Conservation (phyloP, 2,888 invertebrate genomes). For the Marasmarcha lunaedactyla region DNA sequence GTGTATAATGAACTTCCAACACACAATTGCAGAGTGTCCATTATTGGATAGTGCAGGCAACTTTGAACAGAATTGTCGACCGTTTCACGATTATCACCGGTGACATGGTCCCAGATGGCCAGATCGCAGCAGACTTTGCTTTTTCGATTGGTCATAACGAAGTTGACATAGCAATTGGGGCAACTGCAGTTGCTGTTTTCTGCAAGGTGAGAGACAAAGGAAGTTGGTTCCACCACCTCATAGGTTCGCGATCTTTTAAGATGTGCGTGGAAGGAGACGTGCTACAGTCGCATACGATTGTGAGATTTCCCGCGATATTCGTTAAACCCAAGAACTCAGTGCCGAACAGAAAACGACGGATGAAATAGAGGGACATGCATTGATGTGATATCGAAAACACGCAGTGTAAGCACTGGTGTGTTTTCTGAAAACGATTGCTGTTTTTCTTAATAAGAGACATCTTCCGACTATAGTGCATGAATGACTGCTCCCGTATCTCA, state of each 20-base stretch:
- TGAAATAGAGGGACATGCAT: too few relatives aligned
- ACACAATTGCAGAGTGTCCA: too few relatives aligned
- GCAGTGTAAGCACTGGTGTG: too few relatives aligned
- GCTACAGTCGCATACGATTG: slow-evolving; percentile 1
- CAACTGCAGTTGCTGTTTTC: slow-evolving; percentile 3
- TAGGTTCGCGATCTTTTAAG: neutral
- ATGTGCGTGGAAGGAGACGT: slow-evolving; percentile 1
- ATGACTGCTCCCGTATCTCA: too few relatives aligned
- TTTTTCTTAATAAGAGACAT: too few relatives aligned
- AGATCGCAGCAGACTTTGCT: slow-evolving; percentile 2
- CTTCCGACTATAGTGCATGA: too few relatives aligned
- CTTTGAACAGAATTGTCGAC: neutral
- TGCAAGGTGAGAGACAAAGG: too few relatives aligned
- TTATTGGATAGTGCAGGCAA: too few relatives aligned
- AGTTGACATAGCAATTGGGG: slow-evolving; percentile 3
- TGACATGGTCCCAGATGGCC: neutral
- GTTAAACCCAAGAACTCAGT: neutral
- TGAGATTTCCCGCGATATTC: neutral
- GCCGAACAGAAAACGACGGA: too few relatives aligned
- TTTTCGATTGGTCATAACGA: slow-evolving; percentile 1
- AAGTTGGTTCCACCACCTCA: neutral
- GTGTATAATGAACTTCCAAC: too few relatives aligned
- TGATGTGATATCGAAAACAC: too few relatives aligned
- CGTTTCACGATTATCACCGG: neutral
- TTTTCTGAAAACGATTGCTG: too few relatives aligned